Conservation (phyloP, 2,888 invertebrate species). For the Agrotis segetum region DNA sequence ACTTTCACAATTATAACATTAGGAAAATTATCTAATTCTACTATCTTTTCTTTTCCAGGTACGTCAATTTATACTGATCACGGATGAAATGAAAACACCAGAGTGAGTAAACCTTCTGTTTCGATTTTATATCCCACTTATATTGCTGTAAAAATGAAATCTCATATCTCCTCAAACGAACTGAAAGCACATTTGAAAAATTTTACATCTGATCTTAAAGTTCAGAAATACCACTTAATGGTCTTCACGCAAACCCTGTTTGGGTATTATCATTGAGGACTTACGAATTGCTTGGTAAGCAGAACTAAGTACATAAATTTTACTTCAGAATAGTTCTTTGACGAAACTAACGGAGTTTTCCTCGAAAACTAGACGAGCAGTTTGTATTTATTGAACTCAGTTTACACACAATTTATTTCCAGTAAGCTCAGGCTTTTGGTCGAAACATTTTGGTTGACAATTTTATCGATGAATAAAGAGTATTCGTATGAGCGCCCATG, state of each 20-base stretch:
- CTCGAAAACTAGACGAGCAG: constrained; percentile 8
- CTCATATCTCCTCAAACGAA: constrained; percentile 4
- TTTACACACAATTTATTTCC: constrained; percentile 18
- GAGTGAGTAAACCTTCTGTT: constrained; percentile 23
- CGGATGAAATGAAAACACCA: not conserved
- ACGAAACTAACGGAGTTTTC: constrained; percentile 18
- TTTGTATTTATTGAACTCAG: constrained; percentile 38
- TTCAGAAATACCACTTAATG: constrained; percentile 36
- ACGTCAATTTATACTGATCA: constrained; percentile 26
- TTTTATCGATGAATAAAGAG: constrained; percentile 48
- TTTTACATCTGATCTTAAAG: constrained; percentile 37
- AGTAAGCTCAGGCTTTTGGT: constrained; percentile 17
- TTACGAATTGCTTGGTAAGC: constrained; percentile 40
- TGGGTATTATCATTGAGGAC: too few species aligned
- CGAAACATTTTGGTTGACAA: constrained; percentile 33
- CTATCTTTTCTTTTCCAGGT: constrained; percentile 53
- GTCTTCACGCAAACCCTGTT: constrained; percentile 27
- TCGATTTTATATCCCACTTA: constrained; percentile 2
- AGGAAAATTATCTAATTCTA: not conserved
- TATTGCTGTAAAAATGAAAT: constrained; percentile 23
- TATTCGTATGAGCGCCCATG: constrained; percentile 32
- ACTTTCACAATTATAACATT: not conserved
- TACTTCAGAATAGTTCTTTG: constrained; percentile 20
- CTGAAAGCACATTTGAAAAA: constrained; percentile 31
- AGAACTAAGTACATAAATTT: constrained; percentile 40